Base-by-base conservation (phyloP, 2,113 vertebrate species). In the Plecturocebus donacophilus region DNA sequence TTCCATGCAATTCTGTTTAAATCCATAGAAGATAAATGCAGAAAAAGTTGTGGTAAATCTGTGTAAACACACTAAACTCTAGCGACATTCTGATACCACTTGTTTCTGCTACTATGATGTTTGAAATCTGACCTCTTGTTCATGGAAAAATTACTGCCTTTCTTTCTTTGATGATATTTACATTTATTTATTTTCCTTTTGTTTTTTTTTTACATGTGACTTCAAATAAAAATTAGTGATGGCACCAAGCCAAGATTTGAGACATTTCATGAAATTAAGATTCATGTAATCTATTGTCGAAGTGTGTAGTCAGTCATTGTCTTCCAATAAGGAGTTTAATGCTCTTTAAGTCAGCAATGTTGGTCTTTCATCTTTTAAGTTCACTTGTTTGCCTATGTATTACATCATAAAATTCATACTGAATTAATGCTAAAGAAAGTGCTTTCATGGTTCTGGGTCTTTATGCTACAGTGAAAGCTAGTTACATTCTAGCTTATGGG, bases 351-450 rank as follows among this genome's bases (percentile, higher is more conserved):
- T 77, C 58, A 87, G 30, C 19, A 77, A 20, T 30, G 35, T 42
- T 87, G 23, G 35, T 6, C 9, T 96, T 87, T 88, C 13, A 77
- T 87, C 19, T 21, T 86, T 7, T 4, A 81, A 66, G 5, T 82
- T 94, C 27, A 94, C 16, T 87, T 95, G 3, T 81, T 81, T 87
- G 14, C 14, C 27, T 95, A 66, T 83, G 71, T 83, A 89, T 93
- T 96, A n/a, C 9, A 77, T 71, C 80, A 79, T 66, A 87, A 89
- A 95, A 93, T 95, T 89, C 83, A 76, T 83, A 45, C 13, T 64
- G 85, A 54, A 77, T 75, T 87, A 45, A 90, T 73, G 30, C 25
- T 82, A 81, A 96, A 88, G 6, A 76, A 89, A 80, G 76, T 81
- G 32, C 1, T 76, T 16, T 19, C 5, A 1, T 83, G 64, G 16